phyloP scores from a whole-genome alignment of 2,113 vertebrate species.

The Elephas maximus region DNA sequence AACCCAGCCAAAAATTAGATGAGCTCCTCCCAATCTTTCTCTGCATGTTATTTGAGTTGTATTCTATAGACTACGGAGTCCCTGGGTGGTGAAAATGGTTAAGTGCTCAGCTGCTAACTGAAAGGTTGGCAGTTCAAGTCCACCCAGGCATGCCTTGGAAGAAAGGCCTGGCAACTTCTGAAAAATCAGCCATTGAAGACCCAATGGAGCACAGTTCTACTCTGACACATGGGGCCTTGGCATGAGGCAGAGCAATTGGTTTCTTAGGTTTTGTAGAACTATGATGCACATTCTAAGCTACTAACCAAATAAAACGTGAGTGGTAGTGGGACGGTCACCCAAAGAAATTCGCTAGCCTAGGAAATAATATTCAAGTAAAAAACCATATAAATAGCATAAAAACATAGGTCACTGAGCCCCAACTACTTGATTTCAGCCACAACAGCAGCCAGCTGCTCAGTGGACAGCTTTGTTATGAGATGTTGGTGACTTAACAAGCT shows the following conservation, averaged over 20 bases:
- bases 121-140: neutral
- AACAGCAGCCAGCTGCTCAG: conserved; percentile 61
- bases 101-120: neutral
- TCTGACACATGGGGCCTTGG: neutral
- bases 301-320: neutral
- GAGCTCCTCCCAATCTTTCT: neutral
- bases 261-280: neutral
- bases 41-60: neutral
- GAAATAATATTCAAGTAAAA: conserved; percentile 49
- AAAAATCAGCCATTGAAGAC: neutral
- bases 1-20: neutral
- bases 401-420: conserved; percentile 32
- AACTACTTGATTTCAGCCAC: conserved; percentile 48
- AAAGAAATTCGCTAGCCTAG: neutral
- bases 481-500: conserved; percentile 78
- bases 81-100: neutral
- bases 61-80: neutral
- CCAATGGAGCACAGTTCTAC: neutral
- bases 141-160: neutral
- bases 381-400: conserved; percentile 20
- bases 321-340: neutral
- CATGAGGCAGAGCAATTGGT: neutral
- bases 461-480: conserved; percentile 63
- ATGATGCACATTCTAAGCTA: neutral
- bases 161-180: neutral